phyloP scores from a whole-genome alignment of 2,888 invertebrate genomes.

The Aradus depressus region DNA sequence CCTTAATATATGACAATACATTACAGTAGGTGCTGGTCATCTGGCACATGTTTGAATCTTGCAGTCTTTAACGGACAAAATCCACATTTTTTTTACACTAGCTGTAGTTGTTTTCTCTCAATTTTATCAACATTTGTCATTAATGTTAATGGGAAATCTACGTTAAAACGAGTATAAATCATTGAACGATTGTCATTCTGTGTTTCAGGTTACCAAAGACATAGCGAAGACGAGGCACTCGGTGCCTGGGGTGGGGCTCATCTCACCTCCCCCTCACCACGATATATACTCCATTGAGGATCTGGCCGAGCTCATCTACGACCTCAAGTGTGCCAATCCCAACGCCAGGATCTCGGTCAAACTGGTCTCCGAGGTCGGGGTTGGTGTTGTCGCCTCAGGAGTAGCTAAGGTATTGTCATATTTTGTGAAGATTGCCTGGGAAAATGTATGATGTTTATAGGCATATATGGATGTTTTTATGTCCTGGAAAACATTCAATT shows the following conservation, averaged over 20 bases:
- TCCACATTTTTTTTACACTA: too few relatives aligned
- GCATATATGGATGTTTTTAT: constrained; percentile 2
- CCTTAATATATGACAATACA: too few relatives aligned
- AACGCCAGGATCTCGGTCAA: constrained; percentile 91
- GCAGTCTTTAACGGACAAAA: too few relatives aligned
- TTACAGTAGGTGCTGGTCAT: too few relatives aligned
- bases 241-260: constrained; percentile 91
- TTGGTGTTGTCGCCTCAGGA: constrained; percentile 97
- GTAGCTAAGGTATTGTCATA: constrained; percentile 95
- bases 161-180: too few relatives aligned
- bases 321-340: constrained; percentile 95
- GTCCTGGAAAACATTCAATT: not conserved
- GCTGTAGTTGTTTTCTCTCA: too few relatives aligned
- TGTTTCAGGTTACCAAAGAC: constrained; percentile 71
- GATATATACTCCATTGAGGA: constrained; percentile 99
- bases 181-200: constrained; percentile 8
- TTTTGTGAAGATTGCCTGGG: too few relatives aligned
- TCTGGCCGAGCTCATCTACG: constrained; percentile 94
- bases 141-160: too few relatives aligned
- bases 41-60: too few relatives aligned
- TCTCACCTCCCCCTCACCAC: constrained; percentile 98
- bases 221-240: constrained; percentile 93
- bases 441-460: too few relatives aligned
- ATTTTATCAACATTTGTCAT: too few relatives aligned
- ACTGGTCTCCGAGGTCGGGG: constrained; percentile 95